Evolutionary conservation across 2,888 invertebrate species (phyloP), one percentile per base, ranked within the genome.

Genomic region (Fragum whitleyi): DNA sequence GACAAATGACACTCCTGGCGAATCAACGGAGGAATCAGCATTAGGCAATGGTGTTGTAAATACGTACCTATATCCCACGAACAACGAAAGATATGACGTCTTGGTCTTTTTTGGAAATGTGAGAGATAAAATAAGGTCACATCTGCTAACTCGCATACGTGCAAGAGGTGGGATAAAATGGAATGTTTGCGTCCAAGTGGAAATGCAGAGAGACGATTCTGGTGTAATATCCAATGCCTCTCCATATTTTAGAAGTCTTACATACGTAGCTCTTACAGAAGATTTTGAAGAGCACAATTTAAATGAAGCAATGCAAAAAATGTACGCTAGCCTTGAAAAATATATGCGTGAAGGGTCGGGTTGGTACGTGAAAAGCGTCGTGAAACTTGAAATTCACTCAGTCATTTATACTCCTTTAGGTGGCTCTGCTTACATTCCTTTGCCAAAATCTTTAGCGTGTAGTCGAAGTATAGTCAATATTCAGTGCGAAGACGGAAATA

Each of bases 261-360:
- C 42, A 42, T 42, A 42, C 16, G 16, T 42, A 16, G 16, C 16
- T 11, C 16, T 42, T 42, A 16, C 42, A 53, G 53, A 53, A n/a
- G 53, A 53, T 16, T 42, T 42, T 42, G 42, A 7, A 11, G 11
- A 42, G 16, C 42, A 42, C 42, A 16, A 42, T n/a, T n/a, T n/a
- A n/a, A n/a, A n/a, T n/a, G n/a, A n/a, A n/a, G n/a, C n/a, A n/a
- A n/a, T n/a, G n/a, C 79, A 79, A 57, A 75, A 79, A 62, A 79
- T 76, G 74, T 77, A 42, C 51, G 77, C 73, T n/a, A 77, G 77
- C n/a, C 47, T 83, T 19, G 83, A 83, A 51, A 71, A 74, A 65
- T 83, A 59, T 32, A 71, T 83, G n/a, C 23, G 77, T 0, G 62
- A 74, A 19, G 74, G 74, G 2, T 80, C 77, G 7, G 74, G 77